These are phyloP conservation scores for Melierax canorus DNA, from an alignment of 2,113 vertebrate genomes.

Conservation along the genomic window DNA sequence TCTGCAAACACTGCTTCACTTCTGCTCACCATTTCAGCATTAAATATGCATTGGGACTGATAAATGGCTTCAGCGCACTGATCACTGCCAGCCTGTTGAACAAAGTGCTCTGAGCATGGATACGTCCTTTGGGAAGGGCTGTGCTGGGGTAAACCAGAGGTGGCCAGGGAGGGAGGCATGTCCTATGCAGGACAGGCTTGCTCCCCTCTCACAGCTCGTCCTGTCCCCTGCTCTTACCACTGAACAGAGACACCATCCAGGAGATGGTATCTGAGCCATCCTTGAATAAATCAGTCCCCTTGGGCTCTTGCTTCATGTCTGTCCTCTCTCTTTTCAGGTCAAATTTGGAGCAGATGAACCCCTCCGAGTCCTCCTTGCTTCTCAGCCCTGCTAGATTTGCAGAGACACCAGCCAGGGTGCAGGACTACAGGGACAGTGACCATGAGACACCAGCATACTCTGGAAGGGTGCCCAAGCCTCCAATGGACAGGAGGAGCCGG, in stretches of 20 bases:
- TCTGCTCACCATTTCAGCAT: background rate
- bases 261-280: background rate
- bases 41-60: constrained; percentile 15
- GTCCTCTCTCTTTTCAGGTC: background rate
- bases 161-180: background rate
- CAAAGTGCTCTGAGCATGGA: background rate
- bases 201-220: background rate
- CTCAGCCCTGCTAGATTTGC: background rate
- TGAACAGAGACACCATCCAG: background rate
- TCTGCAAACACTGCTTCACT: background rate
- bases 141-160: background rate
- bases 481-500: fast-evolving
- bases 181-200: background rate
- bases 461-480: background rate
- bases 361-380: background rate
- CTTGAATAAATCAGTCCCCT: background rate
- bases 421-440: background rate
- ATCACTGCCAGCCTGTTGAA: background rate
- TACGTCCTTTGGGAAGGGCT: background rate
- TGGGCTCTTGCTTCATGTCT: fast-evolving
- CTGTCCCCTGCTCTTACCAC: background rate
- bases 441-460: too few relatives aligned
- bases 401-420: background rate
- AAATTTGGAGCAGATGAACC: background rate
- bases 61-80: background rate